Evolutionary conservation across 2,888 invertebrate genomes (phyloP).

Genomic region (Stenolophus ochropezus): DNA sequence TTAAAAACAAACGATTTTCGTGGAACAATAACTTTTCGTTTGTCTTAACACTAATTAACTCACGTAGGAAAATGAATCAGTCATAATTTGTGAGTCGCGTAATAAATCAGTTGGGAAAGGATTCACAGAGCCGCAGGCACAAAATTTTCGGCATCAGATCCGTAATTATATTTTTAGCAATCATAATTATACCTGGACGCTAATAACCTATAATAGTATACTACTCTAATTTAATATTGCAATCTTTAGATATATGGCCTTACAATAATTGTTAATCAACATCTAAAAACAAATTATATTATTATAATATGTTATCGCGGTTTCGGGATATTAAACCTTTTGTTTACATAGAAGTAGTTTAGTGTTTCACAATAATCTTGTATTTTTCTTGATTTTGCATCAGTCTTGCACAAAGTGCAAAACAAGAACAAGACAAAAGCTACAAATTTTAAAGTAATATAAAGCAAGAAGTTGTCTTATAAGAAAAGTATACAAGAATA

Average conservation of each 20-base stretch:
- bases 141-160: not conserved
- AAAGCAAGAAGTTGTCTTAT: no score
- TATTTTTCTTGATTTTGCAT: no score
- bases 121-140: slow-evolving; percentile 35
- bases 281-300: no score
- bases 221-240: not conserved
- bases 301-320: not conserved
- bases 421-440: no score
- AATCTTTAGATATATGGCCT: no score
- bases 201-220: not conserved
- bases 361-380: no score
- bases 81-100: slow-evolving; percentile 45
- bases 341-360: no score
- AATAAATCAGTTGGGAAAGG: slow-evolving; percentile 54
- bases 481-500: no score
- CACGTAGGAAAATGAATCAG: slow-evolving; percentile 48
- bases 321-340: not conserved
- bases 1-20: slow-evolving; percentile 37
- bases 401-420: no score
- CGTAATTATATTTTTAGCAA: not conserved
- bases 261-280: no score
- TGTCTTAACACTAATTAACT: slow-evolving; percentile 51
- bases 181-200: not conserved
- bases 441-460: no score
- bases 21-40: slow-evolving; percentile 18